Conservation (phyloP, 2,888 invertebrate genomes). For the Epirrita christyi region DNA sequence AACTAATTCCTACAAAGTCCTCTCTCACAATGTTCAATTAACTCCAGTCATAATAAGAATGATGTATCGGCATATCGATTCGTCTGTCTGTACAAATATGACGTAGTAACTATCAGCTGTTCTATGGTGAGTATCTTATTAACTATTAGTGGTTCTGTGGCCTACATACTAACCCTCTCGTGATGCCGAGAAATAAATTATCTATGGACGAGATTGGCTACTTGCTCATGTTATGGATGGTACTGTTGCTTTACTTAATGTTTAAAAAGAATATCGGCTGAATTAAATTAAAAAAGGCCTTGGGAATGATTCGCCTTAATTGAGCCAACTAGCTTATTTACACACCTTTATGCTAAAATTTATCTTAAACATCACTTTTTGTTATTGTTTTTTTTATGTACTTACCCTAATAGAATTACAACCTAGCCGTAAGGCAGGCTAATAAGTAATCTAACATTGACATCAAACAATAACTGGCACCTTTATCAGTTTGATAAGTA, state of each 20-base stretch:
- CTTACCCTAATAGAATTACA: too few relatives aligned
- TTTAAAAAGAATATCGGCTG: not conserved
- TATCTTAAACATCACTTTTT: too few relatives aligned
- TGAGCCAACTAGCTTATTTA: too few relatives aligned
- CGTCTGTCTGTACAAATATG: slow-evolving; percentile 19
- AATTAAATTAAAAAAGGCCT: not conserved
- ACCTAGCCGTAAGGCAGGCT: too few relatives aligned
- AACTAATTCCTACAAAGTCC: slow-evolving; percentile 1
- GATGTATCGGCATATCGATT: slow-evolving; percentile 18
- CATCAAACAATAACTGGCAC: too few relatives aligned
- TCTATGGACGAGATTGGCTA: slow-evolving; percentile 78
- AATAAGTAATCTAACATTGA: too few relatives aligned
- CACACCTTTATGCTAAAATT: too few relatives aligned
- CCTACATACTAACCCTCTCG: slow-evolving; percentile 56
- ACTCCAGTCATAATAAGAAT: slow-evolving; percentile 13
- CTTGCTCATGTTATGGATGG: slow-evolving; percentile 44
- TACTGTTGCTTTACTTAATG: slow-evolving; percentile 3
- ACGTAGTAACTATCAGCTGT: slow-evolving; percentile 5
- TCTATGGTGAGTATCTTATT: not conserved
- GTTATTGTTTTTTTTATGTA: too few relatives aligned
- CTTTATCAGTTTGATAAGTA: too few relatives aligned
- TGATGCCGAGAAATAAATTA: slow-evolving; percentile 80
- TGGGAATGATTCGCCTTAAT: too few relatives aligned
- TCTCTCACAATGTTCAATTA: slow-evolving; percentile 20
- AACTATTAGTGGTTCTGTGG: slow-evolving; percentile 14